phyloP scores from a whole-genome alignment of 2,797 vertebrate genomes.

The Siniperca scherzeri region DNA sequence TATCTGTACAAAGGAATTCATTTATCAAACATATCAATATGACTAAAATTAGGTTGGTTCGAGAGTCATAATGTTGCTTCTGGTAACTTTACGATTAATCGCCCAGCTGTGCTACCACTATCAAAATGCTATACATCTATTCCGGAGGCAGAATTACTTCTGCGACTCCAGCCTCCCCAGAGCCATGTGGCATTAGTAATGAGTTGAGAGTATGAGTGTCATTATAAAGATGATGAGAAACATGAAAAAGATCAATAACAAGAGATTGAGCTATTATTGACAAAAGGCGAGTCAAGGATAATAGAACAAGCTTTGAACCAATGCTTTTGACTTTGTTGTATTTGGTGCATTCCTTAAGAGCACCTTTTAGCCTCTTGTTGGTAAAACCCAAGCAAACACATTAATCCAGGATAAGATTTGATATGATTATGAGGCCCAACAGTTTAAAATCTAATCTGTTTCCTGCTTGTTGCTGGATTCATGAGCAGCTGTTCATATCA shows the following conservation, averaged over 20 bases:
- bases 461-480: conserved; percentile 6
- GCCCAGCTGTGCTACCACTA: not conserved
- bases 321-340: not conserved
- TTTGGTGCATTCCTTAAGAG: not conserved
- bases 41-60: not conserved
- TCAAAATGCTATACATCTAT: not conserved
- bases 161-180: not conserved
- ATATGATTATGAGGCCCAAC: not conserved
- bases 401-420: not conserved
- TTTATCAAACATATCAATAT: not conserved
- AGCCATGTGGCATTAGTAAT: not conserved
- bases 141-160: not conserved
- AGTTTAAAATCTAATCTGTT: not conserved
- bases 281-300: not conserved
- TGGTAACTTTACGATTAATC: not conserved
- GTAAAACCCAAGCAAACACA: not conserved
- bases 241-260: conserved; percentile 15
- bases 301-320: not conserved
- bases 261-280: conserved; percentile 10
- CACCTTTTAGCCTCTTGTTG: not conserved
- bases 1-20: not conserved
- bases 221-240: conserved; percentile 4
- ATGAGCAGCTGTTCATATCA: conserved; percentile 24
- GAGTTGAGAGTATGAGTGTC: not conserved
- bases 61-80: not conserved